Conservation (phyloP, 2,113 vertebrate species). For the Silurus meridionalis region DNA sequence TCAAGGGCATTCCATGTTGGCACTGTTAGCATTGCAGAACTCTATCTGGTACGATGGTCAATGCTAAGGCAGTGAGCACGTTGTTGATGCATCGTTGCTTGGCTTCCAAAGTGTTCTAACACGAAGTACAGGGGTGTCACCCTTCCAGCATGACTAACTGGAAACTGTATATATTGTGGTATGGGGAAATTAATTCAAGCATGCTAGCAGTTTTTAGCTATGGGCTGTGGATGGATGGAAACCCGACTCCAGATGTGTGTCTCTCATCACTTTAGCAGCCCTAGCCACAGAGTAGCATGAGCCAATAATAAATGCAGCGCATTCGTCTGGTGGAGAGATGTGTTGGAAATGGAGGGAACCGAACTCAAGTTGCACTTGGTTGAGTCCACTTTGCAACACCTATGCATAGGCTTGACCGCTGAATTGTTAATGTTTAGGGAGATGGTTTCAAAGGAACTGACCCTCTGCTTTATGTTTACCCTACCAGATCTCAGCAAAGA, state of each 20-base stretch:
- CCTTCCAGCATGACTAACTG: neutral
- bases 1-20: neutral
- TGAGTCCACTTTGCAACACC: neutral
- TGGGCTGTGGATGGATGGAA: neutral
- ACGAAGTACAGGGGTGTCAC: neutral
- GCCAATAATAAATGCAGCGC: neutral
- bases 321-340: neutral
- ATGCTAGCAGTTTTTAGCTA: neutral
- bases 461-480: neutral
- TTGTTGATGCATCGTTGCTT: neutral
- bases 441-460: neutral
- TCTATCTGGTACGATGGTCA: neutral
- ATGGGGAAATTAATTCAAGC: neutral
- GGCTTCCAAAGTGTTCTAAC: neutral
- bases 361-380: neutral
- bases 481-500: neutral
- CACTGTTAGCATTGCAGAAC: neutral
- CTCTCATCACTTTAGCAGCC: neutral
- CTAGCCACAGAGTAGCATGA: neutral
- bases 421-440: neutral
- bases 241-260: neutral
- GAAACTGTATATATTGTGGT: neutral
- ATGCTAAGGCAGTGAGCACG: neutral
- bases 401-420: neutral
- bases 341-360: neutral